Conservation (phyloP, 64 coral and sea anemone genomes). For the Montipora cactus region DNA sequence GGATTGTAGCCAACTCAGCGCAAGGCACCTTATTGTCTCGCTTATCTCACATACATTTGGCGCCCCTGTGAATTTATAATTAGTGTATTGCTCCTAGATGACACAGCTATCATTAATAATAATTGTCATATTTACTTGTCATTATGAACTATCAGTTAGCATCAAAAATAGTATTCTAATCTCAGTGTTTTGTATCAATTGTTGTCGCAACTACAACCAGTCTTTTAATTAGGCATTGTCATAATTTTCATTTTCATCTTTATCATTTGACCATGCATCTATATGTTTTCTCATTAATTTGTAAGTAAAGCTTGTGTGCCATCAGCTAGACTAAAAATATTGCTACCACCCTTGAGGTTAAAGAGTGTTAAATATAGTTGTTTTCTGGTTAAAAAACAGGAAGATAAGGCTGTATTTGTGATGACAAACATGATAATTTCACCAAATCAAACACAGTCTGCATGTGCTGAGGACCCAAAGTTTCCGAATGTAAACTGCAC, state of each 20-base stretch:
- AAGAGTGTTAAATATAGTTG: not conserved
- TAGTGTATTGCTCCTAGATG: no score
- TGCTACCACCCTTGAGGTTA: no score
- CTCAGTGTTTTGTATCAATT: not conserved
- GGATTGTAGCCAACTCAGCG: no score
- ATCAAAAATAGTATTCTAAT: no score
- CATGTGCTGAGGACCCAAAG: constrained; percentile 81
- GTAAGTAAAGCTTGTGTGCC: no score
- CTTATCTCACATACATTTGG: no score
- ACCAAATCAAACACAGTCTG: constrained; percentile 79
- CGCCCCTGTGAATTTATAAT: no score
- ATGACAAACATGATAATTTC: constrained; percentile 98
- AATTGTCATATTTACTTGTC: not conserved
- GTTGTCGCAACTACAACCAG: not conserved
- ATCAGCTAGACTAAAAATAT: no score
- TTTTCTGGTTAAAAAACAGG: constrained; percentile 54
- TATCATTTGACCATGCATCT: no score
- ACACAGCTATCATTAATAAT: not conserved
- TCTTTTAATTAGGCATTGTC: not conserved
- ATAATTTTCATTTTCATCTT: not conserved
- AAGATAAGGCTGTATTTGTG: constrained; percentile 89
- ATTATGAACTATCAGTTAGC: no score
- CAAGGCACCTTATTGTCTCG: no score
- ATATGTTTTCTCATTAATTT: no score
- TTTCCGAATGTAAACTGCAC: constrained; percentile 45